These are phyloP conservation scores for Drosophila algonquin DNA, from an alignment of 2,888 invertebrate genomes.

Conservation along the genomic window DNA sequence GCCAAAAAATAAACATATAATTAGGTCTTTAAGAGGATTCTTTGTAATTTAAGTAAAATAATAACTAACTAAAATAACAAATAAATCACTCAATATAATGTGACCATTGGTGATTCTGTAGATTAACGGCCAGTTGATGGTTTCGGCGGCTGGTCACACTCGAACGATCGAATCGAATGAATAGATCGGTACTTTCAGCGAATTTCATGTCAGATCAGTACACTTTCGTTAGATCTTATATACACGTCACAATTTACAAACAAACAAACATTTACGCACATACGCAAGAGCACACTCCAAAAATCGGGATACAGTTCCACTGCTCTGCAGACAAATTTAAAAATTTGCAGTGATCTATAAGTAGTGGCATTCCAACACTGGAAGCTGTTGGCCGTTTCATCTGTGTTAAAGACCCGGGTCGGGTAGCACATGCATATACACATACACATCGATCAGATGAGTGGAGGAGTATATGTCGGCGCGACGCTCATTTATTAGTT, in stretches of 20 bases:
- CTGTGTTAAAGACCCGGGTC: background rate
- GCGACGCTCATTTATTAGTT: slow-evolving; percentile 8
- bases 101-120: background rate
- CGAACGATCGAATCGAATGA: background rate
- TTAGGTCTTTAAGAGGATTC: background rate
- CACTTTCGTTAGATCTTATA: slow-evolving; percentile 53
- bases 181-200: slow-evolving; percentile 44
- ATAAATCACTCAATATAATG: background rate
- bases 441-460: background rate
- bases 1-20: slow-evolving; percentile 63
- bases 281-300: slow-evolving; percentile 39
- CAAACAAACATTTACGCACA: slow-evolving; percentile 40
- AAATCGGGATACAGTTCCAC: slow-evolving; percentile 45
- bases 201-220: slow-evolving; percentile 54
- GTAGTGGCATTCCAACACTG: slow-evolving; percentile 3
- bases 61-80: background rate
- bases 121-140: background rate
- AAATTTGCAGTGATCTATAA: slow-evolving; percentile 57
- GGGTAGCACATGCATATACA: slow-evolving; percentile 2
- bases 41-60: background rate
- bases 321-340: slow-evolving; percentile 29
- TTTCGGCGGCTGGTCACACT: background rate
- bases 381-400: background rate
- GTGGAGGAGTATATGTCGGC: background rate
- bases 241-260: slow-evolving; percentile 48